Evolutionary conservation across 2,797 vertebrate genomes (phyloP).

Genomic region (Poeciliopsis gracilis): DNA sequence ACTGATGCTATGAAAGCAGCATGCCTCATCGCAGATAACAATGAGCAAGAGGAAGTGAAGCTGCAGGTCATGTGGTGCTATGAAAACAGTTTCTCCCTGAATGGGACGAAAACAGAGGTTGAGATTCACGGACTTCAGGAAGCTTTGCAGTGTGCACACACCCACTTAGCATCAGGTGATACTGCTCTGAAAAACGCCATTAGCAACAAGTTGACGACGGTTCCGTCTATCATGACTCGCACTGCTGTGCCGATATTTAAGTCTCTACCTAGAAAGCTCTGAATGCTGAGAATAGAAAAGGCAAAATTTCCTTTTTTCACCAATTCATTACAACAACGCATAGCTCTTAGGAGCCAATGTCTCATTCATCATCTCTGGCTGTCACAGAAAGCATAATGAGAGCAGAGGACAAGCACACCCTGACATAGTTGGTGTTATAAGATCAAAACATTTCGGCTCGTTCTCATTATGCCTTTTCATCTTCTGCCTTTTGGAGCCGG

Average conservation of each 20-base stretch:
- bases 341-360: too few relatives aligned
- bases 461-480: not conserved
- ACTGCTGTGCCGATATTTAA: not conserved
- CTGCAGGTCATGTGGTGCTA: slow-evolving; percentile 1
- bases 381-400: not conserved
- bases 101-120: not conserved
- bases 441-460: not conserved
- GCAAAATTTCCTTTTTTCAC: not conserved
- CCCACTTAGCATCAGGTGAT: not conserved
- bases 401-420: not conserved
- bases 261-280: not conserved
- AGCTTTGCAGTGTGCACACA: not conserved
- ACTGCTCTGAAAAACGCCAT: not conserved
- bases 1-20: not conserved
- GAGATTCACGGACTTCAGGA: not conserved
- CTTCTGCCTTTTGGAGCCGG: not conserved
- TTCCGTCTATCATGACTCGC: not conserved
- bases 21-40: not conserved
- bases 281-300: not conserved
- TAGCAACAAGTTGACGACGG: not conserved
- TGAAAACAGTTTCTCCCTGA: not conserved
- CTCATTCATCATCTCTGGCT: not conserved
- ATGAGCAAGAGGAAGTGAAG: not conserved
- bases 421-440: not conserved
- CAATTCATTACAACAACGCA: not conserved